These are phyloP conservation scores for Oryzias javanicus DNA, from an alignment of 2,113 vertebrate species.

Conservation along the genomic window DNA sequence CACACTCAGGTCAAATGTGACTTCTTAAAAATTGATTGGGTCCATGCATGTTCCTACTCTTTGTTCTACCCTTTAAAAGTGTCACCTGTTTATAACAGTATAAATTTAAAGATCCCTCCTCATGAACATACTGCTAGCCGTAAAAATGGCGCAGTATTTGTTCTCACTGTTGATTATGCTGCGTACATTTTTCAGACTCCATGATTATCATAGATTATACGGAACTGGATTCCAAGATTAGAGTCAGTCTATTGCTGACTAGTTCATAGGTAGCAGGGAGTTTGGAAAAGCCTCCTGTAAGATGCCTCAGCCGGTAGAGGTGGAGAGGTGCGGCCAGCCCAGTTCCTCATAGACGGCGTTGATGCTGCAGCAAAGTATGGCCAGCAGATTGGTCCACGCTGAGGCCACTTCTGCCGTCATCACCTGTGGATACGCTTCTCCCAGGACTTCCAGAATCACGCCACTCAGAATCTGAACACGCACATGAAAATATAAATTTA, in stretches of 20 bases:
- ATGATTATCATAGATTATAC: conserved; percentile 28
- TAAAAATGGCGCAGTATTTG: conserved; percentile 7
- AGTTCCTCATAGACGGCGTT: conserved; percentile 85
- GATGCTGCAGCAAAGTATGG: conserved; percentile 81
- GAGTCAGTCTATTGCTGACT: conserved; percentile 15
- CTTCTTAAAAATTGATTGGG: conserved; percentile 27
- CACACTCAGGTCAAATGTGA: conserved; percentile 63
- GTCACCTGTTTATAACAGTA: conserved; percentile 39
- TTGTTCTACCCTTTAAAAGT: conserved; percentile 10
- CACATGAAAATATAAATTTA: conserved; percentile 3
- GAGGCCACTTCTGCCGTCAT: conserved; percentile 82
- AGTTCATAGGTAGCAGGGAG: conserved; percentile 2
- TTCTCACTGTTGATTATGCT: conserved; percentile 9
- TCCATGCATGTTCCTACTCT: conserved; percentile 12
- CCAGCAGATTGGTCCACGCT: conserved; percentile 89
- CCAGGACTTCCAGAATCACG: conserved; percentile 90
- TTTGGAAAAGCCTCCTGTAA: no score
- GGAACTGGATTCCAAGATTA: conserved; percentile 26
- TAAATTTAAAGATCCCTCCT: conserved; percentile 6
- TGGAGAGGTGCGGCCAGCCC: conserved; percentile 82
- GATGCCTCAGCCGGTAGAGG: conserved; percentile 79
- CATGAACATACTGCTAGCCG: conserved; percentile 17
- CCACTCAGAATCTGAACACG: conserved; percentile 85
- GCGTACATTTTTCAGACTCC: conserved; percentile 3
- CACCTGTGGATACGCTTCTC: conserved; percentile 81